Evolutionary conservation across 2,113 vertebrate genomes (phyloP).

Genomic region (Macrotus californicus): DNA sequence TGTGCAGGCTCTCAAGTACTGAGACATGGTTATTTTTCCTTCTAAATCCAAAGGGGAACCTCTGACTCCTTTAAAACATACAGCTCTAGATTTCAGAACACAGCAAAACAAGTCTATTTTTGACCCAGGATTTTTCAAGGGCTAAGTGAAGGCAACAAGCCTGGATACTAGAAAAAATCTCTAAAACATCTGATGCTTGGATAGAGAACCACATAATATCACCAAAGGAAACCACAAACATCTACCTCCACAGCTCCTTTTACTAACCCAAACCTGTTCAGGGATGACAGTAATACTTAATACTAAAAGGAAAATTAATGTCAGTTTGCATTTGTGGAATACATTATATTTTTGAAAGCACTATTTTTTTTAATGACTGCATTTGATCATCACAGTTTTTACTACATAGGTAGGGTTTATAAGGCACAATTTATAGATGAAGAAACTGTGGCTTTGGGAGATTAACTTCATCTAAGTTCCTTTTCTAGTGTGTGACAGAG

Average conservation of each 20-base stretch:
- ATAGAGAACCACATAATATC: background rate
- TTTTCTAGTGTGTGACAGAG: background rate
- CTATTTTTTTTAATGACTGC: background rate
- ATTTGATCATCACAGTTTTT: background rate
- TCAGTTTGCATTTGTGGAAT: background rate
- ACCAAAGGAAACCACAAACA: background rate
- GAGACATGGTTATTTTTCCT: background rate
- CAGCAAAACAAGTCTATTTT: background rate
- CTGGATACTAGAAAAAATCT: background rate
- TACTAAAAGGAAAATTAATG: background rate
- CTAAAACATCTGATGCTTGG: background rate
- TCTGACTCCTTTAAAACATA: background rate
- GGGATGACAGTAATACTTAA: background rate
- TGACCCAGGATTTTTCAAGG: slow-evolving; percentile 32
- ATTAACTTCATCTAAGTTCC: background rate
- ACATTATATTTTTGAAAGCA: background rate
- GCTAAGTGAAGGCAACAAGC: slow-evolving; percentile 18
- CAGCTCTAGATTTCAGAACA: background rate
- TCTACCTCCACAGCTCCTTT: background rate
- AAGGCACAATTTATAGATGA: background rate
- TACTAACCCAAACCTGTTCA: background rate
- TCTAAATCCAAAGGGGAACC: background rate
- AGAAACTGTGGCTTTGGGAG: background rate
- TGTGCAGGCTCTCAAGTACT: background rate
- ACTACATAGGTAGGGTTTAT: background rate